phyloP scores from a whole-genome alignment of 2,113 vertebrate genomes.

The Gallinago jamesoni region DNA sequence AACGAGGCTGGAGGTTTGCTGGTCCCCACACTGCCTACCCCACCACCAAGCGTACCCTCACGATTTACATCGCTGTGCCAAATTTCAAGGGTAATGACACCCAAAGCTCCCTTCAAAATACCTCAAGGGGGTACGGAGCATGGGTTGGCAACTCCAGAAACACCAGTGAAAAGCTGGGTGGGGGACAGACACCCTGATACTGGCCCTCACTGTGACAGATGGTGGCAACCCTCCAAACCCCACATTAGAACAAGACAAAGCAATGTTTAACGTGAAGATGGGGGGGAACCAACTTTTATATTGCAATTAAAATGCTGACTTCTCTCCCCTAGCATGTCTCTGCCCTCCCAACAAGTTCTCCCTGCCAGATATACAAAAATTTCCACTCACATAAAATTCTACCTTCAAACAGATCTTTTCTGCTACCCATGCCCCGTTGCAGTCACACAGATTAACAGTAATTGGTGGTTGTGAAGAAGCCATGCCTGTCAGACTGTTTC shows the following conservation, averaged over 20 bases:
- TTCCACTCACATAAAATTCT: neutral
- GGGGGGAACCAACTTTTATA: neutral
- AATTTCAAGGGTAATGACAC: neutral
- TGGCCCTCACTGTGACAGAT: accelerated
- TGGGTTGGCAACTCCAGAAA: accelerated
- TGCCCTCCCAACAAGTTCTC: neutral
- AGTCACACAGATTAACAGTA: neutral
- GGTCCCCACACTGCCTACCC: neutral
- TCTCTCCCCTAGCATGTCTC: neutral
- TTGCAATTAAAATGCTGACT: neutral
- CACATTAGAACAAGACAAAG: neutral
- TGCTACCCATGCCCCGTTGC: neutral
- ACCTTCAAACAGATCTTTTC: neutral
- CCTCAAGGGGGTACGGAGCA: neutral
- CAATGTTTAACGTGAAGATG: neutral
- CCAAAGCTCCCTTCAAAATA: neutral
- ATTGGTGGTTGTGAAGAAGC: neutral
- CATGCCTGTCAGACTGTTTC: neutral
- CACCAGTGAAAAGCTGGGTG: neutral
- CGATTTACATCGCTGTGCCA: neutral
- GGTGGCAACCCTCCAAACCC: neutral
- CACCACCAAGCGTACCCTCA: neutral
- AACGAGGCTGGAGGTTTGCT: neutral
- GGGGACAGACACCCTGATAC: neutral
- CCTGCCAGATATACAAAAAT: neutral